Base-by-base conservation (phyloP, 2,888 invertebrate species). In the Periphyllus acericola region DNA sequence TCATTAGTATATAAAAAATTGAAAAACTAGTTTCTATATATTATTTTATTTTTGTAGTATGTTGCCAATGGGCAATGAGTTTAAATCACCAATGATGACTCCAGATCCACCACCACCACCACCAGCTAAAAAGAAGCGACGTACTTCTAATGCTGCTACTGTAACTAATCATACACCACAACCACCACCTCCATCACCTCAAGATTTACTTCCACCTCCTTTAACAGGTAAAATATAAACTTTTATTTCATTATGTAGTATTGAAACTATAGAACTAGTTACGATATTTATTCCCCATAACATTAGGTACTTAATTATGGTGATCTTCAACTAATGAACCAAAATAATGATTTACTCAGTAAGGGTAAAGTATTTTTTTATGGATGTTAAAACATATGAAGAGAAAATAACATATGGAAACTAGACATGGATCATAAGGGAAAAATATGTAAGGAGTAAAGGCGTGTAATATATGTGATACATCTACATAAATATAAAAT, bases 151-250 rank as follows among this genome's bases (percentile, higher is more conserved):
- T 92, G 94, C 95, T 76, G 94, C 94, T 55, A 90, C 91, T 74
- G 83, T 89, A 89, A 93, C 94, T 91, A 92, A 93, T 89, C 92
- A 93, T 89, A 93, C 94, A 91, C 94, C 95, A 90, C 94, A 95
- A 90, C 95, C 95, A 89, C 93, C 92, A 89, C 94, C 93, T 25
- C 91, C 91, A 78, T 91, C 91, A 36, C 91, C 92, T 90, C 95
- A 96, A 92, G 95, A 96, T 91, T 92, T 97, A 89, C 93, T 97
- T 90, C 97, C 97, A 76, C 97, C 97, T 46, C 94, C 95, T 3
- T 93, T 97, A 91, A 95, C 96, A 78, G 97, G 97, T 90, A 89
- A 89, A 29, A 55, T 36, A 55, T 25, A 0, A 68, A 66, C 68
- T 9, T 29, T 36, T 88, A 55, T 52, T 71, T 80, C 89, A 80